phyloP scores from a whole-genome alignment of 2,888 invertebrate species.

The Eupelmus urozonus region DNA sequence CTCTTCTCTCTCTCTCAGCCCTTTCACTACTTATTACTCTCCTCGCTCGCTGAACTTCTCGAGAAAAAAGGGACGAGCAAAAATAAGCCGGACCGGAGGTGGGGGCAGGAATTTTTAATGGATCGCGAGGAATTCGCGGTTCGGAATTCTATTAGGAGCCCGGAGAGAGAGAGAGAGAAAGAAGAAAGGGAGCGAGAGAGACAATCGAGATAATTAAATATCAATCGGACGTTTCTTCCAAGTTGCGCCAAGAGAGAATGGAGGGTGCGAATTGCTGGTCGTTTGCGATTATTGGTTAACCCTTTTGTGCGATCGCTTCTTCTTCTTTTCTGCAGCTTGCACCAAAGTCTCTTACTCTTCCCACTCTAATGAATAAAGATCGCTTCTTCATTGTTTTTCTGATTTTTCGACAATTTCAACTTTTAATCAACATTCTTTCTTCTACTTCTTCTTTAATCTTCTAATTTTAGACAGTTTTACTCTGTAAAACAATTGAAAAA shows the following conservation, averaged over 20 bases:
- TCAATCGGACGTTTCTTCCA: constrained; percentile 46
- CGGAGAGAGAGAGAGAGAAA: neutral
- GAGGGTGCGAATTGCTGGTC: neutral
- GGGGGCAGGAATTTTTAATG: constrained; percentile 55
- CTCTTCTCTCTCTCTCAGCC: constrained; percentile 32
- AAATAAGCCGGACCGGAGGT: too few relatives aligned
- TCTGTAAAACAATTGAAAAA: too few relatives aligned
- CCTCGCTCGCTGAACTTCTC: constrained; percentile 46
- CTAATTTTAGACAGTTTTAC: too few relatives aligned
- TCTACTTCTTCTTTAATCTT: too few relatives aligned
- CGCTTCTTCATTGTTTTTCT: too few relatives aligned
- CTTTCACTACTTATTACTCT: constrained; percentile 58
- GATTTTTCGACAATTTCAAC: too few relatives aligned
- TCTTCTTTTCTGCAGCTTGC: neutral
- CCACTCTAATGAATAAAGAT: too few relatives aligned
- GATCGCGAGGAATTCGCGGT: constrained; percentile 31
- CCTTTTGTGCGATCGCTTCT: constrained; percentile 1
- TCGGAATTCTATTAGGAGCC: constrained; percentile 56
- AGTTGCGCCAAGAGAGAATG: neutral
- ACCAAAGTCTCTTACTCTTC: neutral
- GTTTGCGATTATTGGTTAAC: neutral
- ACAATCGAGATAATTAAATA: constrained; percentile 58
- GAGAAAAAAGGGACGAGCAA: neutral
- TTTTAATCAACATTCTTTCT: too few relatives aligned
- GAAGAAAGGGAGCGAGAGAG: neutral